Evolutionary conservation across 2,888 invertebrate genomes (phyloP).

Genomic region (Nineta flava): DNA sequence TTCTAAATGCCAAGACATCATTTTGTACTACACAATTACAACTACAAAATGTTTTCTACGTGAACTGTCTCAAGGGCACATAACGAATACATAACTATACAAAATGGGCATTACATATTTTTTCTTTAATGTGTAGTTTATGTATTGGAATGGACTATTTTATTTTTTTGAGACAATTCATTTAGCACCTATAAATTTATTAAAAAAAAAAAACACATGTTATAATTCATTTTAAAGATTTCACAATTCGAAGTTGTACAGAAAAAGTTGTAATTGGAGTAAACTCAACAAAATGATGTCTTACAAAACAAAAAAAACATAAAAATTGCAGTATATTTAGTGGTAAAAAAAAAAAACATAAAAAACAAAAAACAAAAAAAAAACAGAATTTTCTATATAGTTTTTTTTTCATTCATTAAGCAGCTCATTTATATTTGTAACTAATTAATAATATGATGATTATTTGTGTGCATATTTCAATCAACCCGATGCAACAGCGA

Average conservation of each 20-base stretch:
- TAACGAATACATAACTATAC: neutral
- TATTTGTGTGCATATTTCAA: neutral
- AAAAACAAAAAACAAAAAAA: constrained; percentile 1
- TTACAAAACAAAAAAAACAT: neutral
- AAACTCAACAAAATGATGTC: neutral
- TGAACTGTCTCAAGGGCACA: neutral
- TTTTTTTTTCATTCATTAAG: constrained; percentile 4
- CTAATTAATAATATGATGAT: constrained; percentile 2
- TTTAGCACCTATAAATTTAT: neutral
- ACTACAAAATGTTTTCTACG: neutral
- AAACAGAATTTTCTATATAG: constrained; percentile 5
- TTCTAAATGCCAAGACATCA: neutral
- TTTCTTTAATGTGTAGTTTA: constrained; percentile 1
- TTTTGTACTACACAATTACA: neutral
- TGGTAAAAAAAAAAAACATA: neutral
- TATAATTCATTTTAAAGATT: neutral
- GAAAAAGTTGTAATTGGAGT: no score
- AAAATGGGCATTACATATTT: constrained; percentile 5
- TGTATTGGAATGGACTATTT: neutral
- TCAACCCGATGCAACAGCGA: neutral
- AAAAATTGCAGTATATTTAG: constrained; percentile 1
- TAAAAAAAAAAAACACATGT: neutral
- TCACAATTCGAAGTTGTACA: neutral
- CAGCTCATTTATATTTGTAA: constrained; percentile 4
- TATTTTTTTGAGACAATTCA: constrained; percentile 1